Conservation (phyloP, 2,888 invertebrate genomes). For the Acanthosepion lycidas region DNA sequence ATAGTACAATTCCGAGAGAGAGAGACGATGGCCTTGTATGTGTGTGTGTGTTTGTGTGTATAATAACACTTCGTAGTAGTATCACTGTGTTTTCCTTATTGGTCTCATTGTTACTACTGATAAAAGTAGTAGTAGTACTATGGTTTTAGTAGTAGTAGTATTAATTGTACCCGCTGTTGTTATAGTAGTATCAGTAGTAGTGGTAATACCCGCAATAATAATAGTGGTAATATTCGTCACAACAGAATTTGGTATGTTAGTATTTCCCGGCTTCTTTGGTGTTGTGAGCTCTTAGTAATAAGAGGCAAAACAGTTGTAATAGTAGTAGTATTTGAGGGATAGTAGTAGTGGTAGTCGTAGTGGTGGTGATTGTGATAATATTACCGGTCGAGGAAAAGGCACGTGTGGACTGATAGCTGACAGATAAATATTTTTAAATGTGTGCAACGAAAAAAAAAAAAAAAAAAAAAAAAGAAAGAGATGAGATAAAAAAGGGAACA, state of each 20-base stretch:
- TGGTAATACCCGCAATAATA: neutral
- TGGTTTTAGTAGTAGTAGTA: neutral
- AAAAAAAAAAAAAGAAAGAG: no score
- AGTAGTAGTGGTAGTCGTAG: neutral
- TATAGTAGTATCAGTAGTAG: neutral
- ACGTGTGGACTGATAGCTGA: neutral
- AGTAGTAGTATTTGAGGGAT: neutral
- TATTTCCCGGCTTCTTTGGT: neutral
- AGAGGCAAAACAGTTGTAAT: conserved; percentile 6
- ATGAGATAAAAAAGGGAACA: no score
- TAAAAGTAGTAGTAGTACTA: neutral
- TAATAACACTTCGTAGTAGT: neutral
- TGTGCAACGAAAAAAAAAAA: neutral
- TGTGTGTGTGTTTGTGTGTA: neutral
- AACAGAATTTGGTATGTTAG: neutral
- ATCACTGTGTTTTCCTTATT: neutral
- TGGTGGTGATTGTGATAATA: neutral
- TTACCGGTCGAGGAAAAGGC: neutral
- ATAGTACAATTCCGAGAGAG: neutral
- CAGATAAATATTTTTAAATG: neutral
- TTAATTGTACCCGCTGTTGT: neutral
- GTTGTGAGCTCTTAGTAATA: conserved; percentile 33
- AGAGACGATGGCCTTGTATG: neutral
- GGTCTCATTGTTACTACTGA: neutral
- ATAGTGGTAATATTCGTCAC: neutral